A percentile compares a stretch with the other conserved stretches of the same genome.
Evolutionary conservation across 2,113 vertebrate species (phyloP).

Genomic region (Machaerirhynchus nigripectus): DNA sequence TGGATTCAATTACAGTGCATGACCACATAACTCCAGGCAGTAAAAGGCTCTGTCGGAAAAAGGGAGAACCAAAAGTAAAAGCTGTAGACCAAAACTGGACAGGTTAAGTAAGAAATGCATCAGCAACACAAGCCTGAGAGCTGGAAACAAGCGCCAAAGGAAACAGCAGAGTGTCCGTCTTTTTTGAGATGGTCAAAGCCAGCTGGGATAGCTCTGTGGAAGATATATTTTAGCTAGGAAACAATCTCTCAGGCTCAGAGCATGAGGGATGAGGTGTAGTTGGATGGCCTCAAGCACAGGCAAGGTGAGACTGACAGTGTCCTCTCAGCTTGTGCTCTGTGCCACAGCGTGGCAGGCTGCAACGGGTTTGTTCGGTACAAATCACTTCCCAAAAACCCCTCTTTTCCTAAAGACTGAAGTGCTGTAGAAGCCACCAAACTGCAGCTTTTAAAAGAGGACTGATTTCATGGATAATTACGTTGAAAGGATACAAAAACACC

Average conservation of each 20-base stretch:
- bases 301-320: background rate
- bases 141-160: background rate
- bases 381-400: background rate
- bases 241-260: background rate
- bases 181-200: background rate
- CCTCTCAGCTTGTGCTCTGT: background rate
- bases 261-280: background rate
- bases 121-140: background rate
- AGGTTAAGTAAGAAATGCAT: background rate
- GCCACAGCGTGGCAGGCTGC: background rate
- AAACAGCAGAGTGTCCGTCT: background rate
- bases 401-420: background rate
- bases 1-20: background rate
- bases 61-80: background rate
- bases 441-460: background rate
- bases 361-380: background rate
- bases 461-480: background rate
- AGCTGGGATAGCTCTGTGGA: background rate
- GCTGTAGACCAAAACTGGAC: background rate
- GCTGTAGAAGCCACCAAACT: background rate
- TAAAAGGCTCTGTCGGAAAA: background rate
- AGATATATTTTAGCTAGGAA: background rate
- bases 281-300: background rate
- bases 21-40: background rate
- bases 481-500: background rate